These are phyloP conservation scores for Aphelinus atriplicis DNA, from an alignment of 1,140 invertebrate species.

Conservation along the genomic window DNA sequence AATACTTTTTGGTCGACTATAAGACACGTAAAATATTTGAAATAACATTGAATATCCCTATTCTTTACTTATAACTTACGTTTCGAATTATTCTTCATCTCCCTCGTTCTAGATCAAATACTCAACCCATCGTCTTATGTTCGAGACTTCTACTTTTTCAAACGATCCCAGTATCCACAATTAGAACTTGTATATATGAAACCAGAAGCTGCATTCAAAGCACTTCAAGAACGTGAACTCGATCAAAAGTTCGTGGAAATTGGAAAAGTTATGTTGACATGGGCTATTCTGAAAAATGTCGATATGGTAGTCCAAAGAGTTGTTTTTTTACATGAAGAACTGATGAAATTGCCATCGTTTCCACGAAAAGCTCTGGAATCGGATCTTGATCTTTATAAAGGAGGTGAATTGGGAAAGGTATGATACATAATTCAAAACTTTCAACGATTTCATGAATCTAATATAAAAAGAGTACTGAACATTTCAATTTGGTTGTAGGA, in stretches of 20 bases:
- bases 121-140: constrained; percentile 94
- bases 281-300: constrained; percentile 90
- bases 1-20: constrained; percentile 96
- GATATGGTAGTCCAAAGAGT: constrained; percentile 95
- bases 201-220: constrained; percentile 89
- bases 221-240: constrained; percentile 92
- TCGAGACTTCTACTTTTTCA: constrained; percentile 98
- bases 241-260: constrained; percentile 96
- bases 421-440: constrained; percentile 13
- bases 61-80: constrained; percentile 22
- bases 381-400: constrained; percentile 92
- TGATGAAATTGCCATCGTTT: constrained; percentile 98
- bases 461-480: too few relatives aligned
- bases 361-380: constrained; percentile 97
- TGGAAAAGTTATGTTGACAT: constrained; percentile 90
- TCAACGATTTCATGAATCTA: too few relatives aligned
- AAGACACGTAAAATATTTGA: constrained; percentile 88
- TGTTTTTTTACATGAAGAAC: constrained; percentile 98
- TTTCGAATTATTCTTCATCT: constrained; percentile 2
- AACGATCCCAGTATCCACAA: constrained; percentile 97
- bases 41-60: background rate
- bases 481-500: constrained; percentile 68
- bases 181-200: constrained; percentile 94
- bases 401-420: constrained; percentile 89
- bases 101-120: constrained; percentile 80